phyloP scores from a whole-genome alignment of 2,888 invertebrate species.

The Lepidochrysops patricia region DNA sequence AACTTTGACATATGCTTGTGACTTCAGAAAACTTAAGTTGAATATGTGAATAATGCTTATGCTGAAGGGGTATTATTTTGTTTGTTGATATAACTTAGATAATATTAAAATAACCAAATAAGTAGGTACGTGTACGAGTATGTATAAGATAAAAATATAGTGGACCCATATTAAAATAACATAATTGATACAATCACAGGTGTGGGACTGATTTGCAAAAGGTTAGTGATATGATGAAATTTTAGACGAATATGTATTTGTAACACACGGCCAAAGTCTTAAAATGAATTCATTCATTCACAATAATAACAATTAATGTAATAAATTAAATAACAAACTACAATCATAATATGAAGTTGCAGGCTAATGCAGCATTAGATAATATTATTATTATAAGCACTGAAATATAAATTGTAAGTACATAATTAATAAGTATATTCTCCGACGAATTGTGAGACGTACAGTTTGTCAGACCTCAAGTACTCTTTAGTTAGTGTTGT shows the following conservation, averaged over 20 bases:
- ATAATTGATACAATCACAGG: too few relatives aligned
- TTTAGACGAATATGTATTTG: too few relatives aligned
- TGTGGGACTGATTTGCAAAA: too few relatives aligned
- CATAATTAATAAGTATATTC: not conserved
- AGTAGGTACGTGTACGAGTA: too few relatives aligned
- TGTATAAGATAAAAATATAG: too few relatives aligned
- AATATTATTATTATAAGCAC: not conserved
- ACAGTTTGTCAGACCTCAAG: not conserved
- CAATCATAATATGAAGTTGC: too few relatives aligned
- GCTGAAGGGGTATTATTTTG: not conserved
- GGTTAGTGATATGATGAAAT: too few relatives aligned
- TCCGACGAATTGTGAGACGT: not conserved
- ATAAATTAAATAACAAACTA: not conserved
- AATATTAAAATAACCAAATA: too few relatives aligned
- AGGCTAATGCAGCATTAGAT: not conserved
- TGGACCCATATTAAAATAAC: too few relatives aligned
- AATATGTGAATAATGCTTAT: not conserved
- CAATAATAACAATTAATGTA: too few relatives aligned
- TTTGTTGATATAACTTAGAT: not conserved
- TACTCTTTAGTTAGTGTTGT: not conserved
- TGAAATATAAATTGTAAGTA: not conserved
- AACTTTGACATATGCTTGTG: constrained; percentile 16
- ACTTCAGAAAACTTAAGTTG: constrained; percentile 1
- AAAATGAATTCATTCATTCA: too few relatives aligned
- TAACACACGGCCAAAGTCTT: too few relatives aligned